Evolutionary conservation across 2,888 invertebrate genomes (phyloP).

Genomic region (Willowsia nigromaculata): DNA sequence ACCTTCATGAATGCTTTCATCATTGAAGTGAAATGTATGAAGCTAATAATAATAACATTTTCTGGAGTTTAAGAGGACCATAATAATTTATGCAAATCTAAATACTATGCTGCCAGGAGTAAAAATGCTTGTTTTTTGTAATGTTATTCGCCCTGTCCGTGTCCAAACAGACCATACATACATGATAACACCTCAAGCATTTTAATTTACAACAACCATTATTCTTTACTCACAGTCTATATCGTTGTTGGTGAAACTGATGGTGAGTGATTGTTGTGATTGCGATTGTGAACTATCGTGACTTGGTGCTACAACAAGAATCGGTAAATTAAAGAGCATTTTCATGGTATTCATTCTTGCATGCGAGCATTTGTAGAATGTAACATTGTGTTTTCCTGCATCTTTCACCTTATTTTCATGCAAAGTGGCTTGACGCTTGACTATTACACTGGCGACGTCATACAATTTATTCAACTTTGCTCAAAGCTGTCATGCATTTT

Average conservation of each 20-base stretch:
- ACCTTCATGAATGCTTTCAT: neutral
- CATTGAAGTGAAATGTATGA: neutral
- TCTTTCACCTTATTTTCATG: too few species aligned
- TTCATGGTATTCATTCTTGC: too few species aligned
- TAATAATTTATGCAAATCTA: neutral
- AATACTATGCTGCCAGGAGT: neutral
- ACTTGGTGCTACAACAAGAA: neutral
- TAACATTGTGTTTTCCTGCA: too few species aligned
- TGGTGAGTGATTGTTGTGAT: neutral
- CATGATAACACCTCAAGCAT: neutral
- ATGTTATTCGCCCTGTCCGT: neutral
- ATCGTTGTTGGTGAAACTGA: neutral
- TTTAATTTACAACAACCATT: slow-evolving; percentile 4
- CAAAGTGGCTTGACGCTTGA: too few species aligned
- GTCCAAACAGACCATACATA: neutral
- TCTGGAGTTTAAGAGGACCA: neutral
- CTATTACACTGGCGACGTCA: too few species aligned
- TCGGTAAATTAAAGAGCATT: too few species aligned
- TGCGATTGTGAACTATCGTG: neutral
- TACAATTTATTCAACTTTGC: too few species aligned
- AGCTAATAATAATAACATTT: neutral
- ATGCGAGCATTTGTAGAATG: too few species aligned
- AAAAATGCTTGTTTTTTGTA: neutral
- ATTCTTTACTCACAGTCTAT: neutral
- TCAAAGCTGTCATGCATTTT: too few species aligned